Evolutionary conservation across 2,113 vertebrate genomes (phyloP), one percentile per base, ranked within the genome.

Genomic region (Azemiops feae): DNA sequence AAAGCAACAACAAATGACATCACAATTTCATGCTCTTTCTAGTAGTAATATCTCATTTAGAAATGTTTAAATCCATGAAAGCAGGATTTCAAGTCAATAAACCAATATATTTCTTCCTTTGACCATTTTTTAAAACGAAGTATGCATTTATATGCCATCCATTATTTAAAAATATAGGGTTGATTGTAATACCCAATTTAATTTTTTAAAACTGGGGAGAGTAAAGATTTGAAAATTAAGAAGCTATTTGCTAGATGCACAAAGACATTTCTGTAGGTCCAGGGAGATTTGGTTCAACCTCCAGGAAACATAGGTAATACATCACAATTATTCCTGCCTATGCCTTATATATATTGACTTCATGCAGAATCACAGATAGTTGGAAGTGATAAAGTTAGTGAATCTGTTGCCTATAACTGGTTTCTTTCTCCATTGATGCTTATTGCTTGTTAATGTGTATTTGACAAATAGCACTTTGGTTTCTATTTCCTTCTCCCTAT

Each of bases 401-500:
- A 53, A 89, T 95, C 90, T 58, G 90, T 52, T n/a, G 87, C n/a
- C 93, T 30, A 88, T 94, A 0, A 52, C 89, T 92, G 92, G 25
- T 54, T 88, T 87, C 23, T 88, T 54, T 53, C 50, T 30, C 30
- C 52, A 54, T 53, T 53, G 87, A 16, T 53, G 5, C 50, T 34
- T 53, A 88, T 54, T 91, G 0, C 91, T 94, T 85, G 39, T 93
- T 43, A 52, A 96, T 93, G 10, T 7, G 22, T 0, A 9, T 93
- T 96, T 96, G 95, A 95, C 95, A 95, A 94, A 87, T 0, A 39
- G 50, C 53, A 85, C 93, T 95, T 93, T 93, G 89, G 90, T 52
- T 89, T 27, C 92, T 94, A 91, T 95, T 94, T 91, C 0, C 0
- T 55, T 94, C 2, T 8, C 52, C 50, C 0, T 94, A 94, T 94